phyloP scores from a whole-genome alignment of 2,113 vertebrate genomes.

The Beaufortia kweichowensis region DNA sequence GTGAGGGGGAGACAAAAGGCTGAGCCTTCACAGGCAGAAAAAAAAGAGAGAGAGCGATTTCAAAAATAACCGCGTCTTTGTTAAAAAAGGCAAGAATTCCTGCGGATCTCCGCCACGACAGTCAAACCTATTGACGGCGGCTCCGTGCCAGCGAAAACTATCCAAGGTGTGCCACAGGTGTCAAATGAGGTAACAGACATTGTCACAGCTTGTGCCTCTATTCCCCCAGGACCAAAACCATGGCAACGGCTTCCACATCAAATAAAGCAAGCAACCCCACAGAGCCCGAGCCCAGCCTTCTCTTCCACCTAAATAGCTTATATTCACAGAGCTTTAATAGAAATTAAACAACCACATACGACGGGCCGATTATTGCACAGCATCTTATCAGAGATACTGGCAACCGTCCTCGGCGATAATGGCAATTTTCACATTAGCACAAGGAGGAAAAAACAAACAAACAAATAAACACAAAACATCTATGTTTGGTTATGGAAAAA shows the following conservation, averaged over 20 bases:
- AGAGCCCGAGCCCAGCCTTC: constrained; percentile 43
- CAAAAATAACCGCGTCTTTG: constrained; percentile 53
- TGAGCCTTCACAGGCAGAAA: constrained; percentile 49
- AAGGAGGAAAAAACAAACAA: neutral
- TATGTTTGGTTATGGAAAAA: neutral
- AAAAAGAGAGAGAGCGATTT: constrained; percentile 52
- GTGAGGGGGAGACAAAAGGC: constrained; percentile 53
- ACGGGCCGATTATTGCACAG: constrained; percentile 16
- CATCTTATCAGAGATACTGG: constrained; percentile 9
- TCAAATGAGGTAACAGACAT: constrained; percentile 64
- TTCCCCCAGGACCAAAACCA: constrained; percentile 71
- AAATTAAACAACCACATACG: constrained; percentile 30
- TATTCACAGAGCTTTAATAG: constrained; percentile 33
- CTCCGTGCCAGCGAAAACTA: constrained; percentile 44
- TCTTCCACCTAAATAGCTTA: constrained; percentile 34
- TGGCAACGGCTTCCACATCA: constrained; percentile 71
- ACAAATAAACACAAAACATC: neutral
- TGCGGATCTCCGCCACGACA: constrained; percentile 35
- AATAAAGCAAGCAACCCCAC: constrained; percentile 50
- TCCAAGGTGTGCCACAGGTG: constrained; percentile 70
- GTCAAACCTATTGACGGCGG: constrained; percentile 62
- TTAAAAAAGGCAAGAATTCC: constrained; percentile 60
- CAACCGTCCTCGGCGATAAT: neutral
- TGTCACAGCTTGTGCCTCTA: constrained; percentile 66
- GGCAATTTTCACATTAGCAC: constrained; percentile 27